Conservation (phyloP, 2,888 invertebrate species). For the Noctua pronuba region DNA sequence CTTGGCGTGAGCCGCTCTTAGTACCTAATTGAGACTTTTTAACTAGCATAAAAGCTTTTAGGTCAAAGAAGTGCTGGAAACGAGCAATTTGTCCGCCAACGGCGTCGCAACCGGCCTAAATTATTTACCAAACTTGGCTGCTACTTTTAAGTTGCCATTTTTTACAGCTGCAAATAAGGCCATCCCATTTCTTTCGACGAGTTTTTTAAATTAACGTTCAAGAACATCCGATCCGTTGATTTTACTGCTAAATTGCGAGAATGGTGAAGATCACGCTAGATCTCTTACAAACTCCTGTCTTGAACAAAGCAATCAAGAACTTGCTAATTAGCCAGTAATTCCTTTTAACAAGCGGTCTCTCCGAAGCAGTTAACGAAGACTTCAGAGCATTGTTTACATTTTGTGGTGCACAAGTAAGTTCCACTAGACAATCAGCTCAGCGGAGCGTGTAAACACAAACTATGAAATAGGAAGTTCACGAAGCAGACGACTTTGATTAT, state of each 20-base stretch:
- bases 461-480: slow-evolving; percentile 76
- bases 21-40: slow-evolving; percentile 62
- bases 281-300: slow-evolving; percentile 23
- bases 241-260: slow-evolving; percentile 5
- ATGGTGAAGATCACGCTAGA: slow-evolving; percentile 4
- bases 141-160: slow-evolving; percentile 45
- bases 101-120: slow-evolving; percentile 52
- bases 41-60: slow-evolving; percentile 61
- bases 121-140: slow-evolving; percentile 54
- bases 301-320: slow-evolving; percentile 30
- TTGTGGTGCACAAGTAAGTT: slow-evolving; percentile 53
- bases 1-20: slow-evolving; percentile 49
- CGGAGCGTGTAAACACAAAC: slow-evolving; percentile 76
- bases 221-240: no score
- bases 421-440: slow-evolving; percentile 69
- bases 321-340: slow-evolving; percentile 44
- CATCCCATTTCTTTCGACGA: slow-evolving; percentile 13
- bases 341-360: slow-evolving; percentile 28
- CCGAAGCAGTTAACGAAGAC: slow-evolving; percentile 37
- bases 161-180: slow-evolving; percentile 31
- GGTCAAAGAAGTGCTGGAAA: slow-evolving; percentile 57
- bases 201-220: slow-evolving; percentile 11
- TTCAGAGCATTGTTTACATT: slow-evolving; percentile 53
- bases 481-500: slow-evolving; percentile 75
- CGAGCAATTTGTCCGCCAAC: slow-evolving; percentile 52